Conservation (phyloP, 64 coral and sea anemone genomes). For the Platygyra sinensis region DNA sequence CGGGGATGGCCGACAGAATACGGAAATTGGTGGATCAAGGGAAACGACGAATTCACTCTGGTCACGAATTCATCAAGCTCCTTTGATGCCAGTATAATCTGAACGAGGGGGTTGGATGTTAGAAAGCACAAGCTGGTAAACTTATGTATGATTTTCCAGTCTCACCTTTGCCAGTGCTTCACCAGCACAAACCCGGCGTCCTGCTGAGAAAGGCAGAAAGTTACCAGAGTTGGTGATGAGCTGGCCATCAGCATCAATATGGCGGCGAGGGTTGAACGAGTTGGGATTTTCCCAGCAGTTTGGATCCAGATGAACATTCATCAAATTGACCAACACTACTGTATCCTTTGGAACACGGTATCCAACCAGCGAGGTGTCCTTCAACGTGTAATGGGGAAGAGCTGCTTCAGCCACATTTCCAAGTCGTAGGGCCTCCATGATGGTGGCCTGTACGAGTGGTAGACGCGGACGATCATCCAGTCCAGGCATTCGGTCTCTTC, state of each 20-base stretch:
- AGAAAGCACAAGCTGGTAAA: too few relatives aligned
- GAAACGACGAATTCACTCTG: too few relatives aligned
- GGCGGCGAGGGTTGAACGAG: background rate
- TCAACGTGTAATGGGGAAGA: constrained; percentile 27
- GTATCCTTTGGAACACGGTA: constrained; percentile 47
- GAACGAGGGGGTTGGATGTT: too few relatives aligned
- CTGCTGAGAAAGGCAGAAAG: constrained; percentile 48
- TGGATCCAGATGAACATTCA: constrained; percentile 13
- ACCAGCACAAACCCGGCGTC: constrained; percentile 51
- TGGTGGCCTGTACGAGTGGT: constrained; percentile 33
- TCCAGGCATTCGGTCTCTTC: constrained; percentile 35
- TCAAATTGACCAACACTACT: background rate
- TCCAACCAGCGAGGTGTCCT: constrained; percentile 26
- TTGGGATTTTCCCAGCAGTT: background rate
- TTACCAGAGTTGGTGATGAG: constrained; percentile 19
- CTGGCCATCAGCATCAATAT: background rate
- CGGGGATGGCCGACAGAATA: too few relatives aligned
- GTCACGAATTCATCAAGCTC: too few relatives aligned
- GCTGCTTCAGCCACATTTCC: background rate
- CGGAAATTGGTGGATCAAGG: too few relatives aligned
- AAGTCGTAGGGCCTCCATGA: constrained; percentile 38
- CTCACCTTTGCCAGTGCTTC: constrained; percentile 55
- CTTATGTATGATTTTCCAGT: too few relatives aligned
- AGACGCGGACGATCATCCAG: constrained; percentile 39
- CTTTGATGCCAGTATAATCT: too few relatives aligned